A percentile compares a stretch with the other conserved stretches of the same genome.
Evolutionary conservation across 1,140 invertebrate genomes (phyloP).

Genomic region (Cydia fagiglandana): DNA sequence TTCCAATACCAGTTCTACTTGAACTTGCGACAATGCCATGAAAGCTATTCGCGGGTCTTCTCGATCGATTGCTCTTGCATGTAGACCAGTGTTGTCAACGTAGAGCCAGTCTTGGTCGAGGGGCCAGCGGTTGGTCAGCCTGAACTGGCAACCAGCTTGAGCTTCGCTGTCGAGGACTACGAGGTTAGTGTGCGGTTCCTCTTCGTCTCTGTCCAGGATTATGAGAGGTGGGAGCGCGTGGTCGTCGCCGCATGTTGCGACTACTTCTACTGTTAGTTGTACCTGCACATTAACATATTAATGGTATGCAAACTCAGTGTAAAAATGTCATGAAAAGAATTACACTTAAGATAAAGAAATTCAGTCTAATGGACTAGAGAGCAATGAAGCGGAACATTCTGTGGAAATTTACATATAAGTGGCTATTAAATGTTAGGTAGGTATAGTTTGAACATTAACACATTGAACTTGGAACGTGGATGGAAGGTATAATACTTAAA

Average conservation of each 20-base stretch:
- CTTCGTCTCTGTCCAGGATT: conserved; percentile 65
- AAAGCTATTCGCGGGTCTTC: conserved; percentile 73
- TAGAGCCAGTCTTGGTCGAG: conserved; percentile 62
- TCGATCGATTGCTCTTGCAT: conserved; percentile 63
- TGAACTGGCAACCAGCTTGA: conserved; percentile 52
- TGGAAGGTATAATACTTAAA: too few relatives aligned
- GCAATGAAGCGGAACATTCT: too few relatives aligned
- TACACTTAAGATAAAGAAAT: too few relatives aligned
- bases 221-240: conserved; percentile 60
- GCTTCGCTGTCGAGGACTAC: conserved; percentile 52
- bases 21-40: conserved; percentile 73
- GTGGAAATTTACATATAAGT: too few relatives aligned
- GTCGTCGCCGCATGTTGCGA: conserved; percentile 48
- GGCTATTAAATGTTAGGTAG: too few relatives aligned
- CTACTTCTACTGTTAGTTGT: conserved; percentile 52
- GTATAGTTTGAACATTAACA: too few relatives aligned
- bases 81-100: conserved; percentile 59
- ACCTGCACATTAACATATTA: conserved; percentile 49
- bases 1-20: conserved; percentile 64
- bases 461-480: too few relatives aligned
- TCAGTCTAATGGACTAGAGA: too few relatives aligned
- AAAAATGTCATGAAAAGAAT: background rate
- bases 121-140: conserved; percentile 62
- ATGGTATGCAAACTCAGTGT: background rate
- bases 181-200: conserved; percentile 59